Conservation (phyloP, 2,888 invertebrate genomes). For the Portevinia maculata region DNA sequence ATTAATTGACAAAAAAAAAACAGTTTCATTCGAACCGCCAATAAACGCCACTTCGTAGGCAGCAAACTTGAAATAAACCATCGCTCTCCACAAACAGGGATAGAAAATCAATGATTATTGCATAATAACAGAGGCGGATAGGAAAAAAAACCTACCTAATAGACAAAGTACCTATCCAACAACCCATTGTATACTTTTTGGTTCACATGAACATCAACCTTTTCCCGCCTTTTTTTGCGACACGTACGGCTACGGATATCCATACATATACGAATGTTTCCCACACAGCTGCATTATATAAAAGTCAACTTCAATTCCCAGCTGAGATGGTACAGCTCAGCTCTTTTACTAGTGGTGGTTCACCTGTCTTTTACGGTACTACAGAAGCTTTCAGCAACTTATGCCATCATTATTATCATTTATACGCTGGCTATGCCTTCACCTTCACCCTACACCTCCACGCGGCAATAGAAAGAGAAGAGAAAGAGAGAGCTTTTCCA, state of each 20-base stretch:
- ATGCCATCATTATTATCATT: too few species aligned
- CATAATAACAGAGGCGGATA: slow-evolving; percentile 65
- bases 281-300: slow-evolving; percentile 29
- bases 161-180: slow-evolving; percentile 50
- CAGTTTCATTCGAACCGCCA: slow-evolving; percentile 52
- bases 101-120: slow-evolving; percentile 73
- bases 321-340: slow-evolving; percentile 53
- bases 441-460: too few species aligned
- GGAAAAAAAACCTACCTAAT: slow-evolving; percentile 21
- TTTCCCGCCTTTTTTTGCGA: slow-evolving; percentile 71
- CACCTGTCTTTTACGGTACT: slow-evolving; percentile 62
- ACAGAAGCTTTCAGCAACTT: slow-evolving; percentile 42
- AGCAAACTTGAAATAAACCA: slow-evolving; percentile 60
- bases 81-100: slow-evolving; percentile 46
- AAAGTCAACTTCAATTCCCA: slow-evolving; percentile 71
- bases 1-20: slow-evolving; percentile 61
- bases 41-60: slow-evolving; percentile 47
- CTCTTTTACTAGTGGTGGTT: slow-evolving; percentile 22
- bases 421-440: too few species aligned
- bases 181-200: slow-evolving; percentile 47
- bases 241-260: background rate
- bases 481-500: slow-evolving; percentile 9
- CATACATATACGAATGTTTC: too few species aligned
- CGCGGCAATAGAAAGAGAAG: background rate
- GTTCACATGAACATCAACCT: slow-evolving; percentile 50